Conservation (phyloP, 2,888 invertebrate genomes). For the Blastobasis adustella region DNA sequence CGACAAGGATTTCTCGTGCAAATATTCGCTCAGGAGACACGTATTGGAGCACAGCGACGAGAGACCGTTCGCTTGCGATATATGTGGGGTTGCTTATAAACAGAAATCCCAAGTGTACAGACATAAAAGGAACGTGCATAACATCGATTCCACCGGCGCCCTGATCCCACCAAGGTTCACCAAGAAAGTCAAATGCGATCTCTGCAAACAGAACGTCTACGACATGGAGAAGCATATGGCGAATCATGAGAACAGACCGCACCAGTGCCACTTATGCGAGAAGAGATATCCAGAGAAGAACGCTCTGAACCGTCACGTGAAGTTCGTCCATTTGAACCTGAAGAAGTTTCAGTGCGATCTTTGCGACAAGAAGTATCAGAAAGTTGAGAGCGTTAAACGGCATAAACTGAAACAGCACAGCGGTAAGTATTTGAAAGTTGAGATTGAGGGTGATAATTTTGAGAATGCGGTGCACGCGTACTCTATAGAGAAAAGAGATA, state of each 20-base stretch:
- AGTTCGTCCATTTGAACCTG: neutral
- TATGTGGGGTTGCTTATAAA: constrained; percentile 6
- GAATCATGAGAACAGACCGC: neutral
- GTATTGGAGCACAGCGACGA: constrained; percentile 13
- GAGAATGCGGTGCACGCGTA: too few species aligned
- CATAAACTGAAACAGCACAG: too few species aligned
- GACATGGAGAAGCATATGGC: neutral
- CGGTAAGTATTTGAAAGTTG: too few species aligned
- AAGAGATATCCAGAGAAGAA: neutral
- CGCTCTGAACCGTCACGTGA: constrained; percentile 1
- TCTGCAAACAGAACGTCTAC: neutral
- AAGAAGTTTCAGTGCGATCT: neutral
- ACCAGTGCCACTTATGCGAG: neutral
- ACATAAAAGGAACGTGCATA: neutral
- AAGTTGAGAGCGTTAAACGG: too few species aligned
- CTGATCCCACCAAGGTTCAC: neutral
- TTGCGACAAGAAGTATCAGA: neutral
- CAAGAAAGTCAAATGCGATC: neutral
- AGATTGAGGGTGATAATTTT: too few species aligned
- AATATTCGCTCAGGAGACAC: constrained; percentile 9
- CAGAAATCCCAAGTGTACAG: neutral
- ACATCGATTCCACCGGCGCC: too few species aligned
- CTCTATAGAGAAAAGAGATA: too few species aligned
- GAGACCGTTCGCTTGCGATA: constrained; percentile 12
- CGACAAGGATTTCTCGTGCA: constrained; percentile 4